Conservation (phyloP, 2,888 invertebrate genomes). For the Tortrix viridana region DNA sequence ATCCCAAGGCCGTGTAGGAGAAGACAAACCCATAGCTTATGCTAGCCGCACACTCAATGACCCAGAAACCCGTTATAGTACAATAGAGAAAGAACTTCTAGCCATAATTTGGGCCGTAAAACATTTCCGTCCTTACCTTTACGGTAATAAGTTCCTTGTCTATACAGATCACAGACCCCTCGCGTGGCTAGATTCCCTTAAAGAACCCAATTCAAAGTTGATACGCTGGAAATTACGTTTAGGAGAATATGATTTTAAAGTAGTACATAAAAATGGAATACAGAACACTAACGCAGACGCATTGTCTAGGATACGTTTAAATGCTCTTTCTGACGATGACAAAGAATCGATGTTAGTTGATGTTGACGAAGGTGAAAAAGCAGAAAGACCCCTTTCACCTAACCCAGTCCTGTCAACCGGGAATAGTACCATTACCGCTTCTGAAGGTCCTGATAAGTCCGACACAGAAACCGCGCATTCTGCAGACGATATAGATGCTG, state of each 20-base stretch:
- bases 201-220: slow-evolving; percentile 42
- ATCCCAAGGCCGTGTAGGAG: slow-evolving; percentile 37
- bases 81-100: slow-evolving; percentile 34
- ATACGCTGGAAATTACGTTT: slow-evolving; percentile 44
- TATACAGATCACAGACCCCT: slow-evolving; percentile 40
- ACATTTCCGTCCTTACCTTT: slow-evolving; percentile 36
- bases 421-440: too few species aligned
- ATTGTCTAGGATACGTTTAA: too few species aligned
- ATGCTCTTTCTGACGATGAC: slow-evolving; percentile 30
- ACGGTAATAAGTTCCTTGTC: slow-evolving; percentile 41
- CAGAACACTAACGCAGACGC: slow-evolving; percentile 41
- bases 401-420: too few species aligned
- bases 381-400: slow-evolving; percentile 4
- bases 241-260: slow-evolving; percentile 42
- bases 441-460: slow-evolving; percentile 8
- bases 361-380: slow-evolving; percentile 1
- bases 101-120: slow-evolving; percentile 31
- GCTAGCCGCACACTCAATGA: not conserved
- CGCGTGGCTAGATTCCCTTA: slow-evolving; percentile 38
- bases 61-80: slow-evolving; percentile 29
- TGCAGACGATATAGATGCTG: slow-evolving; percentile 22
- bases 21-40: slow-evolving; percentile 28
- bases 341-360: slow-evolving; percentile 32
- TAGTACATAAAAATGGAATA: slow-evolving; percentile 41
- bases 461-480: slow-evolving; percentile 31